Evolutionary conservation across 2,113 vertebrate genomes (phyloP), one percentile per base, ranked within the genome.

Genomic region (Boleophthalmus pectinirostris): DNA sequence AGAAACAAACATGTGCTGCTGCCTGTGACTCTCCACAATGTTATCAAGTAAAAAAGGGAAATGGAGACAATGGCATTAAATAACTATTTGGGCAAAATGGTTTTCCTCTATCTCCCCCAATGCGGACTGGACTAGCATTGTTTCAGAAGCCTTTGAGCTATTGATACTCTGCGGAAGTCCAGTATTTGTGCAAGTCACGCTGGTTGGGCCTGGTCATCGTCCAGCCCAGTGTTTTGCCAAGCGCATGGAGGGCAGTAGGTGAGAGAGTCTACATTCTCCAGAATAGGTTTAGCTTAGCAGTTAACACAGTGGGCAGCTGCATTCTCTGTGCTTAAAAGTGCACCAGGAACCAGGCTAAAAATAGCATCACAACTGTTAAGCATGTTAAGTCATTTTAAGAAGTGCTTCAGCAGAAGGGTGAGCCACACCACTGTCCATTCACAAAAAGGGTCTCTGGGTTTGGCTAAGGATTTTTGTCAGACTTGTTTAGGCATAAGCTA

Each of bases 181-280:
- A 72, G 14, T 61, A 33, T 87, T 87, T 87, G 75, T 88, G 88
- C 88, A 89, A 90, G 85, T 90, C 88, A 89, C 88, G 82, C 89
- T 83, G 78, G 77, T 73, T 82, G 78, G 66, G 18, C 16, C 80
- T 83, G 84, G 83, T 87, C 84, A 77, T 70, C 61, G 75, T 84
- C 79, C 88, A 85, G 79, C 10, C 16, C 13, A 66, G 54, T 58
- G 56, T 85, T 87, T 88, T 85, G 85, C 83, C 74, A 84, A 72
- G 75, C 78, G 73, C 81, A 77, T 85, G 79, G 57, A 47, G 82
- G 80, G 81, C 83, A 85, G 78, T 82, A 68, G 82, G 83, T 66
- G 77, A 88, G 81, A 71, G 82, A 88, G 81, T 86, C 86, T 7
- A 80, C 43, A 70, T 67, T 75, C 76, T 78, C 16, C 15, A 9